Base-by-base conservation (phyloP, 2,797 vertebrate genomes). In the Lacerta viridis region DNA sequence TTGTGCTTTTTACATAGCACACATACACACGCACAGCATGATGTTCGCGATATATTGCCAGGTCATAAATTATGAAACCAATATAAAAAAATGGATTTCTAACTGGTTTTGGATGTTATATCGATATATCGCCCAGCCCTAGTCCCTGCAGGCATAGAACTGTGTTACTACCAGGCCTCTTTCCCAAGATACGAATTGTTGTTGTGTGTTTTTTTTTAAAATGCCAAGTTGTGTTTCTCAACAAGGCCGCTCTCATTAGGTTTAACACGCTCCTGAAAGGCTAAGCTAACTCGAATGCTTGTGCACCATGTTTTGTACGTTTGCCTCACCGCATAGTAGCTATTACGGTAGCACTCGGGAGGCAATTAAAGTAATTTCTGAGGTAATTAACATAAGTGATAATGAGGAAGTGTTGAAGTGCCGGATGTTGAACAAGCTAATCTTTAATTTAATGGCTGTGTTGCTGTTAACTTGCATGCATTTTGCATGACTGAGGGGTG, bases 311-410 rank as follows among this genome's bases (percentile, higher is more conserved):
- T 93, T 93, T 90, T 88, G 82, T 91, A 85, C 93, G 88, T 92
- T 93, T 95, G 93, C 36, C 92, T 95, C 93, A 92, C 90, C 83
- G 85, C 87, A 68, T 93, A 88, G 84, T 83, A 92, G 80, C 92
- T 89, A 84, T 94, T 94, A 88, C 90, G 89, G 41, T 69, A 88
- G 93, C 90, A 90, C 93, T 0, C 1, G 72, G 88, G 92, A 94
- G 88, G 87, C 94, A 96, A 94, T 95, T 95, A 95, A 94, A 93
- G 89, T 95, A 94, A 96, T 96, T 96, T 91, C 94, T 88, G 41
- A 94, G 94, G 93, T 92, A 90, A 93, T 97, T 96, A 95, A 94
- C 94, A 72, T 85, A 93, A 96, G 92, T 84, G 94, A 90, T 95
- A 93, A 94, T 78, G 89, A 96, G 90, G 85, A 92, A 88, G 93